Base-by-base conservation (phyloP, 2,888 invertebrate genomes). In the Schizotus pectinicornis region DNA sequence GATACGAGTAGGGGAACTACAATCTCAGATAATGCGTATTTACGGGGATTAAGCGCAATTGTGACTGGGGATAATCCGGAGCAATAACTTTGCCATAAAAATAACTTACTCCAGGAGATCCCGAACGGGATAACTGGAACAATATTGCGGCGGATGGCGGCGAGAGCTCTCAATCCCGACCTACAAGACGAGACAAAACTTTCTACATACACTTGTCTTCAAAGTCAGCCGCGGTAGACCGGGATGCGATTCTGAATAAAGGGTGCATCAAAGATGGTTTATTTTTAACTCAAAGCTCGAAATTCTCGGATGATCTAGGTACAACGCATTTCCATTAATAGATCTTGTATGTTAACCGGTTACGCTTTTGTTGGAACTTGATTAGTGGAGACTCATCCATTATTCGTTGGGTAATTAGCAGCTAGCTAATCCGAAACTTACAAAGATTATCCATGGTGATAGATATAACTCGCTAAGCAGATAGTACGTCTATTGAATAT, bases 31-130 rank as follows among this genome's bases (percentile, higher is more conserved):
- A 67, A 63, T 63, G 63, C 63, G 65, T 64, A 68, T 68, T 59
- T 68, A 61, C 65, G 63, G 61, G 64, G 65, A 66, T 68, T 68
- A 63, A 61, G 65, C 58, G 62, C 59, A 67, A 63, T 59, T 55
- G 63, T 59, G 50, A 59, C 59, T 46, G 54, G 52, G 55, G 63
- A 64, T 64, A 62, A 65, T 62, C 65, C 62, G 48, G 12, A 22
- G 62, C 49, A 43, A 43, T 53, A 47, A 51, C 51, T 56, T 45
- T n/a, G 37, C 56, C 42, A 43, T 42, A 50, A 46, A 57, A 57
- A 56, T 56, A 56, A 49, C 56, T 47, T 46, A 30, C 50, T 42
- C 42, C 6, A 46, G 46, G n/a, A 46, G 34, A 49, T 49, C 12
- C 34, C 11, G 41, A 6, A 14, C 31, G 37, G 30, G 48, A 48